A percentile compares a stretch with the other conserved stretches of the same genome.
Conservation (phyloP, 2,113 vertebrate species). For the Camelus dromedarius region DNA sequence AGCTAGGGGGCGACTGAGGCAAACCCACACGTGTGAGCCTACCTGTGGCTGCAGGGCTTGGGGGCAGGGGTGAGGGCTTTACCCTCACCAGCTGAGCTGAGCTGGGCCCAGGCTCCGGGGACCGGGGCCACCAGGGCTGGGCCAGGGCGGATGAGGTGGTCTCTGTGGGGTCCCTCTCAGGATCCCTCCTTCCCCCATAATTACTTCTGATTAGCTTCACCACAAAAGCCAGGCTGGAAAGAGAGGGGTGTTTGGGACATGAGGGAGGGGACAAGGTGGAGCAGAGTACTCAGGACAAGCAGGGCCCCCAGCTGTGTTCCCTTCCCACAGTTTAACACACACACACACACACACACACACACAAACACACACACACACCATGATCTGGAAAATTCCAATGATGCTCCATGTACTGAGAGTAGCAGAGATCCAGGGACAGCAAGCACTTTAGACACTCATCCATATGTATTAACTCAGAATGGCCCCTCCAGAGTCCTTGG, state of each 20-base stretch:
- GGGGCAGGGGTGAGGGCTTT: neutral
- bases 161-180: slow-evolving; percentile 81
- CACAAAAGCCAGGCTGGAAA: slow-evolving; percentile 78
- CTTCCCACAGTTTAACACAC: neutral
- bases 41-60: neutral
- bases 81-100: slow-evolving; percentile 49
- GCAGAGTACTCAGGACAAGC: slow-evolving; percentile 42
- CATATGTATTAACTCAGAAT: neutral
- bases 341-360: neutral
- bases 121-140: slow-evolving; percentile 76
- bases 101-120: slow-evolving; percentile 57
- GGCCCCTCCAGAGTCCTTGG: neutral
- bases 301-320: slow-evolving; percentile 52
- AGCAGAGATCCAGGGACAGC: neutral
- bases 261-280: slow-evolving; percentile 62
- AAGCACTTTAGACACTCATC: neutral
- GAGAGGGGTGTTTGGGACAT: slow-evolving; percentile 70
- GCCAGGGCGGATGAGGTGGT: slow-evolving; percentile 79
- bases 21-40: neutral
- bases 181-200: slow-evolving; percentile 79
- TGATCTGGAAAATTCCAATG: slow-evolving; percentile 56
- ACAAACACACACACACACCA: neutral
- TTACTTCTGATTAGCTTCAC: slow-evolving; percentile 84
- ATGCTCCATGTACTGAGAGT: neutral
- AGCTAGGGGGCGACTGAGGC: neutral